These are phyloP conservation scores for Drosophila gunungcola DNA, from an alignment of 1,140 invertebrate genomes.

Conservation along the genomic window DNA sequence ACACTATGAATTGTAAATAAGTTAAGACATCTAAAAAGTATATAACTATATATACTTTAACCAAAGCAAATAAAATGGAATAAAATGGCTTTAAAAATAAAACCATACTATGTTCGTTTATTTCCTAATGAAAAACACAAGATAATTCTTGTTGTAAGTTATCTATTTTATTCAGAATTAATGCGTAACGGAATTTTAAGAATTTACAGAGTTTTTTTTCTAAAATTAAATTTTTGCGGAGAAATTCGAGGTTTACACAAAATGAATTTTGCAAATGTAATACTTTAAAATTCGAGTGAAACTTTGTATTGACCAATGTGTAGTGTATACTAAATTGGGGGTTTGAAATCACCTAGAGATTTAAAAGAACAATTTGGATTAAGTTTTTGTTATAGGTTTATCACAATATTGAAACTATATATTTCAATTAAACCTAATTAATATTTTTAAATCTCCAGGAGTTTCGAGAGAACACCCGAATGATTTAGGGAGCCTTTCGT, in stretches of 20 bases:
- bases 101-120: not conserved
- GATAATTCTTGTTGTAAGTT: slow-evolving; percentile 5
- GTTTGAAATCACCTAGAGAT: slow-evolving; percentile 3
- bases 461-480: not conserved
- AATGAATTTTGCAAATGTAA: slow-evolving; percentile 17
- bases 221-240: slow-evolving; percentile 5
- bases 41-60: slow-evolving; percentile 19
- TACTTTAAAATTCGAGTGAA: slow-evolving; percentile 59
- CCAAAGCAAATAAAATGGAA: not conserved
- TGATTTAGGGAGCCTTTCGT: slow-evolving; percentile 32
- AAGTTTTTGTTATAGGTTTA: slow-evolving; percentile 8
- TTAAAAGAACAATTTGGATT: slow-evolving; percentile 6
- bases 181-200: slow-evolving; percentile 9
- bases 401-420: slow-evolving; percentile 23
- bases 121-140: not conserved
- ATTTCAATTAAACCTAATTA: not conserved
- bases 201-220: not conserved
- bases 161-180: slow-evolving; percentile 17
- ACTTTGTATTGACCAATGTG: slow-evolving; percentile 19
- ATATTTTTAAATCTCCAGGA: slow-evolving; percentile 14
- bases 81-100: not conserved
- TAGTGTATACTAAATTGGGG: not conserved
- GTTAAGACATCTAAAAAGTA: not conserved
- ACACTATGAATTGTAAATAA: slow-evolving; percentile 6
- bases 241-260: slow-evolving; percentile 34